A percentile compares a stretch with the other conserved stretches of the same genome.
Evolutionary conservation across 2,113 vertebrate genomes (phyloP).

Genomic region (Elanus axillaris): DNA sequence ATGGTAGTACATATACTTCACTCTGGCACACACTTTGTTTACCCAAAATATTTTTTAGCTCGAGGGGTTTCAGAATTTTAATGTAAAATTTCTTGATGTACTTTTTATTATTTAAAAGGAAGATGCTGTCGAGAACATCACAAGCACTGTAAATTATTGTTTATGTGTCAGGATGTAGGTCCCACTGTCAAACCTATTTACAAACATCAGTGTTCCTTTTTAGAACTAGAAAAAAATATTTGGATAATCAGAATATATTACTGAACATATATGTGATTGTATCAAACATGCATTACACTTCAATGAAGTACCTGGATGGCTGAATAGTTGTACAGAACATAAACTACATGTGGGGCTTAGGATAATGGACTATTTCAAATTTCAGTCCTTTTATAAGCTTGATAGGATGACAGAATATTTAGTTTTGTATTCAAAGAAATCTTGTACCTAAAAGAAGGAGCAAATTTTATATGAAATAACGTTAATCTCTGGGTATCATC

Average conservation of each 20-base stretch:
- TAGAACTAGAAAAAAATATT: neutral
- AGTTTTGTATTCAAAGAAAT: neutral
- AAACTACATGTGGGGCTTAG: neutral
- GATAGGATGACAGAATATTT: neutral
- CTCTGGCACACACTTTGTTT: slow-evolving; percentile 6
- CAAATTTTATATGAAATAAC: neutral
- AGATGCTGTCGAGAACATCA: slow-evolving; percentile 15
- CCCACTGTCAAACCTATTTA: slow-evolving; percentile 6
- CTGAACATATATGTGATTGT: neutral
- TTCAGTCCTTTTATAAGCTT: neutral
- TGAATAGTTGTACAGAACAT: neutral
- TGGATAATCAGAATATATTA: slow-evolving; percentile 32
- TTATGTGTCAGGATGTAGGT: slow-evolving; percentile 32
- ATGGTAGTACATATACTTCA: neutral
- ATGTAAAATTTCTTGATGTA: slow-evolving; percentile 29
- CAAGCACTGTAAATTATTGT: slow-evolving; percentile 38
- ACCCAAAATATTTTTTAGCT: neutral
- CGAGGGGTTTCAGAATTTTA: slow-evolving; percentile 49
- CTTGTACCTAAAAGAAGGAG: neutral
- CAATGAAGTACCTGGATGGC: neutral
- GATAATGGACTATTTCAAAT: neutral
- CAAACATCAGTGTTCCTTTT: neutral
- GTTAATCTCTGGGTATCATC: neutral
- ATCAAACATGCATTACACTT: neutral
- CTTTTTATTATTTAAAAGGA: slow-evolving; percentile 46